Base-by-base conservation (phyloP, 2,888 invertebrate species). In the Cenopis cana region DNA sequence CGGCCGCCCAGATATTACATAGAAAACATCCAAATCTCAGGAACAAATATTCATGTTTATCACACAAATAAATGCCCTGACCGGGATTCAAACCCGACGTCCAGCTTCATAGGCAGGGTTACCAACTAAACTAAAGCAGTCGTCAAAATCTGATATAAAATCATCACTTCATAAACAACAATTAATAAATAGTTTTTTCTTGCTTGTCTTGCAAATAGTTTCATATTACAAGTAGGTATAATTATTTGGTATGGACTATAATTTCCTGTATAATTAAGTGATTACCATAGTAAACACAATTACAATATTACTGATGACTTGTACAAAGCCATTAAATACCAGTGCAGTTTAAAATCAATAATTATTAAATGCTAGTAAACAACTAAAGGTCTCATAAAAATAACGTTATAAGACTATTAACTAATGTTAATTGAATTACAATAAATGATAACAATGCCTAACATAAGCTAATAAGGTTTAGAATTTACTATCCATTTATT, bases 211-310 rank as follows among this genome's bases (percentile, higher is more conserved):
- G 46, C 49, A 33, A 61, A 33, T 50, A 2, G 5, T 33, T 61
- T 50, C 14, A 20, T 62, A 33, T 49, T 49, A 17, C 49, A 61
- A 61, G 18, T 20, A 38, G 14, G 41, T 18, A 33, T 4, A 33
- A 33, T 6, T 33, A 8, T 6, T 33, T 33, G 33, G 20, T 62
- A 18, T 52, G 14, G 14, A 36, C 14, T 36, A 64, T 52, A 9
- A 50, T 20, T 62, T 52, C 62, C 49, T 61, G 20, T 29, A 20
- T 10, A 18, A 52, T 38, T 64, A 38, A 54, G 20, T 52, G 3
- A 64, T 52, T 52, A 38, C 36, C 36, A 38, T 20, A 38, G 38
- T 38, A 64, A 64, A 64, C 52, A 64, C 38, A 20, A 64, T 64
- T 64, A 64, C 4, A 62, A 17, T 12, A 24, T 24, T 29, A 52